Evolutionary conservation across 1,140 invertebrate species (phyloP), one percentile per base, ranked within the genome.

Genomic region (Harpegnathos saltator): DNA sequence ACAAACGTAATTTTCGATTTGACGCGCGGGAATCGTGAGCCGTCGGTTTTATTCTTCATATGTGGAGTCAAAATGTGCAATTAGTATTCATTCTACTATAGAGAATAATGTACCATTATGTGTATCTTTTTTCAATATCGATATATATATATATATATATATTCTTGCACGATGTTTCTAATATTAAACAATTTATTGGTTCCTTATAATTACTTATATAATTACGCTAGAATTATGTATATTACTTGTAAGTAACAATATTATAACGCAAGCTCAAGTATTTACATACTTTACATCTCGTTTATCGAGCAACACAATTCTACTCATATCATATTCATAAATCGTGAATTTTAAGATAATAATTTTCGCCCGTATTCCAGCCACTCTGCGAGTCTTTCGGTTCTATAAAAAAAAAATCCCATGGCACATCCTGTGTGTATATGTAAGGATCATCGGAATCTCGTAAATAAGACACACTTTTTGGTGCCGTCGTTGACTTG

Each of bases 241-340:
- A 17, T 44, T 61, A 58, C 7, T 22, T 58, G 19, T 26, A 58
- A 11, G 26, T 26, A 26, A 24, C 19, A 3, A 59, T 44, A 62
- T 15, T 63, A n/a, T n/a, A 71, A n/a, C 24, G 12, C 69, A 54
- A 61, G 19, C 17, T 26, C 19, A 24, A 74, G 17, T 59, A 4
- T 65, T 63, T 68, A 50, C 62, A 65, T n/a, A n/a, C n/a, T n/a
- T n/a, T n/a, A 56, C 75, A 52, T 62, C 54, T 77, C 77, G 68
- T 52, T 71, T 71, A 61, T 66, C 3, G 2, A 85, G 56, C n/a
- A n/a, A n/a, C 22, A 48, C 12, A 50, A 56, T 44, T 77, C 58
- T 54, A 85, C 85, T 86, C 72, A 78, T 86, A 75, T 87, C 85
- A 86, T 87, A 86, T 82, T 86, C 85, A 73, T 82, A 14, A 9